Base-by-base conservation (phyloP, 2,113 vertebrate species). In the Falco punctatus region DNA sequence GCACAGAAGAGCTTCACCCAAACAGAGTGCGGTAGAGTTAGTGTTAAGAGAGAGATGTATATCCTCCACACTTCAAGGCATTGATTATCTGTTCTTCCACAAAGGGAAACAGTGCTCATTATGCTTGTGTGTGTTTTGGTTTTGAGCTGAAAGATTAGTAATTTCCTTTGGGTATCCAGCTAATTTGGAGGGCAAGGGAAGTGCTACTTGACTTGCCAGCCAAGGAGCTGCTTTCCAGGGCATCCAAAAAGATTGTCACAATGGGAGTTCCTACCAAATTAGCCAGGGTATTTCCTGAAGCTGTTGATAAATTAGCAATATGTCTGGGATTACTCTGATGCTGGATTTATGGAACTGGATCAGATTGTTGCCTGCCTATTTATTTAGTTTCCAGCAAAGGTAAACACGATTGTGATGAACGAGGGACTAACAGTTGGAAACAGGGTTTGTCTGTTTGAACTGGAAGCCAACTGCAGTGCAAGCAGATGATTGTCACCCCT, bases 151-250 rank as follows among this genome's bases (percentile, higher is more conserved):
- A 91, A 78, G 35, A 89, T 84, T n/a, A 66, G 54, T 94, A 57
- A 95, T 79, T 86, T 95, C 84, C 81, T 94, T 81, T 90, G 81
- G 80, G 84, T 90, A 83, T 89, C 65, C 35, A 87, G 32, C 54
- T 57, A 82, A 92, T 92, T 92, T 95, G 82, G 49, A 85, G 73
- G 70, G 58, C 84, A 91, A 65, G 54, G 49, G 65, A 84, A 94
- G 28, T 3, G 4, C 77, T 91, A n/a, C 66, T 57, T 71, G 59
- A 86, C 42, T 78, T 94, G 64, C 40, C 86, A 95, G 80, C 64
- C 59, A 61, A 92, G 69, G 78, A 94, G 12, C 44, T 84, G 61
- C 81, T 91, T 95, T 95, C 87, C 20, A 2, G 46, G 78, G 32
- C 72, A 33, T 23, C 73, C 69, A 84, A 48, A 67, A 87, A 51